Percentiles rank a stretch among this genome's conserved stretches.
phyloP scores from a whole-genome alignment of 2,797 vertebrate genomes.

The Poecilia wingei region DNA sequence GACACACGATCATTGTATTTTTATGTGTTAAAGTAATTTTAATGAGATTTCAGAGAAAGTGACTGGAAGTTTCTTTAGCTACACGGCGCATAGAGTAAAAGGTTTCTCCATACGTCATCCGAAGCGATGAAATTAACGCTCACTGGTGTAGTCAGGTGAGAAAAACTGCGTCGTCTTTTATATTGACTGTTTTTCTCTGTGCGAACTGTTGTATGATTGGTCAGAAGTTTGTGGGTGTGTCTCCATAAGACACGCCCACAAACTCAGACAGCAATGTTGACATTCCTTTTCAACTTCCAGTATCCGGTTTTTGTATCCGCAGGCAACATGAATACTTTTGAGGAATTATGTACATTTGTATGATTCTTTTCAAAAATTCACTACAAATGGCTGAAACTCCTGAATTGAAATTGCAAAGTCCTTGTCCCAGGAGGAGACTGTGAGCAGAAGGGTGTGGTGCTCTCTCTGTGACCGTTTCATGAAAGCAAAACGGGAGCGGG shows the following conservation, averaged over 20 bases:
- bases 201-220: no score
- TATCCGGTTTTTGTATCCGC: neutral
- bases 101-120: neutral
- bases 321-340: neutral
- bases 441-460: neutral
- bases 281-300: neutral
- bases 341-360: neutral
- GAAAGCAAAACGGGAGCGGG: neutral
- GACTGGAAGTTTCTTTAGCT: neutral
- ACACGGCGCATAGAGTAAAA: neutral
- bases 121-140: neutral
- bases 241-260: no score
- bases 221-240: neutral
- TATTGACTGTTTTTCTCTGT: neutral
- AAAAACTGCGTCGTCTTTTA: neutral
- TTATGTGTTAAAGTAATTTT: neutral
- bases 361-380: neutral
- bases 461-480: neutral
- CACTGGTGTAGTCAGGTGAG: neutral
- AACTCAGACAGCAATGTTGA: neutral
- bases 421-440: neutral
- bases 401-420: neutral
- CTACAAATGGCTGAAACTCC: neutral
- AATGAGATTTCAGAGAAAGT: neutral
- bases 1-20: neutral